Evolutionary conservation across 2,888 invertebrate genomes (phyloP).

Genomic region (Acronicta leporina): DNA sequence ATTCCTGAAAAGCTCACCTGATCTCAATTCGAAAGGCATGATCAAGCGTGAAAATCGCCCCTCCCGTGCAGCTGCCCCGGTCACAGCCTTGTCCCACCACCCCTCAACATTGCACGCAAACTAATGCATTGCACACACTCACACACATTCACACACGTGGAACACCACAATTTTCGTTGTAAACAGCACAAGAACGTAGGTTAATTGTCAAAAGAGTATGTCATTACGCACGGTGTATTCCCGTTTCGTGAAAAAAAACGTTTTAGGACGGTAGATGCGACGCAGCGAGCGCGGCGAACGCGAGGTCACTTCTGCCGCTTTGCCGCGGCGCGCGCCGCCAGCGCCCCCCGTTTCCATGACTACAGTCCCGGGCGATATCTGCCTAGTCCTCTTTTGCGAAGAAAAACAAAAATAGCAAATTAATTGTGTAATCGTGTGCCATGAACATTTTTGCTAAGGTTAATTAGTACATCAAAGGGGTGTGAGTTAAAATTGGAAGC

Average conservation of each 20-base stretch:
- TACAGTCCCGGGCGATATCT: slow-evolving; percentile 85
- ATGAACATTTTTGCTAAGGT: slow-evolving; percentile 74
- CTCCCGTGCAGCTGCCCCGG: slow-evolving; percentile 73
- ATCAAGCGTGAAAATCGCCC: slow-evolving; percentile 80
- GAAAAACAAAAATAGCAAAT: slow-evolving; percentile 88
- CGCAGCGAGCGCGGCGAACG: slow-evolving; percentile 77
- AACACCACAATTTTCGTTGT: slow-evolving; percentile 66
- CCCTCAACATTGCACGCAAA: slow-evolving; percentile 76
- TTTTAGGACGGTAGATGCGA: slow-evolving; percentile 69
- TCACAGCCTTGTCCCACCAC: slow-evolving; percentile 76
- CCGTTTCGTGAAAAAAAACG: slow-evolving; percentile 73
- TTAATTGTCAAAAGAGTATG: slow-evolving; percentile 63
- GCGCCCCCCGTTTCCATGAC: slow-evolving; percentile 82
- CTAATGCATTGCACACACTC: slow-evolving; percentile 76
- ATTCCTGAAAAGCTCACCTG: slow-evolving; percentile 80
- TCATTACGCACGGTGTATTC: slow-evolving; percentile 72
- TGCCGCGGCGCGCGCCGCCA: slow-evolving; percentile 85
- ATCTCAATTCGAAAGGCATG: slow-evolving; percentile 86
- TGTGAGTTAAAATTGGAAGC: slow-evolving; percentile 59
- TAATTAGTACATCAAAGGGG: slow-evolving; percentile 77
- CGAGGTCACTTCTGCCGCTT: slow-evolving; percentile 82
- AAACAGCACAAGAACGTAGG: slow-evolving; percentile 60
- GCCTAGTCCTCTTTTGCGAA: slow-evolving; percentile 76
- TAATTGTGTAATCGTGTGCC: slow-evolving; percentile 85
- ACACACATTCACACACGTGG: slow-evolving; percentile 63